Evolutionary conservation across 2,797 vertebrate species (phyloP).

Genomic region (Crax fasciolata): DNA sequence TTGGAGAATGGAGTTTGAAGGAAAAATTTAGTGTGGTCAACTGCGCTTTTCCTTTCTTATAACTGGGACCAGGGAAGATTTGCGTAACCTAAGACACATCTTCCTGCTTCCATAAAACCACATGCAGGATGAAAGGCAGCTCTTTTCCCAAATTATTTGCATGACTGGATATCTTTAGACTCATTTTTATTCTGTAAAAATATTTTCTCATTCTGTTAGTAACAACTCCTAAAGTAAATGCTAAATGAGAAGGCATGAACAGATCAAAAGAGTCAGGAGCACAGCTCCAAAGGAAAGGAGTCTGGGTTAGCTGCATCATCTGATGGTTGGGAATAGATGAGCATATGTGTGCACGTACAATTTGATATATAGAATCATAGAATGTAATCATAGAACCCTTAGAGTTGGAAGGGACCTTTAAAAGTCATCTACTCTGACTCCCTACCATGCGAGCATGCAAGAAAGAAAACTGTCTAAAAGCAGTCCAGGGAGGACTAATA

Average conservation of each 20-base stretch:
- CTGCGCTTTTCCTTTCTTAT: neutral
- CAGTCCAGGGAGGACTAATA: neutral
- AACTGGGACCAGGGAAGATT: neutral
- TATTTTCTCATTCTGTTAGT: neutral
- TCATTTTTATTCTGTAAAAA: neutral
- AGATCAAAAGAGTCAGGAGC: neutral
- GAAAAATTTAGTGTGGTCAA: neutral
- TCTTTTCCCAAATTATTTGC: neutral
- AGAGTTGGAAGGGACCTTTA: too few species aligned
- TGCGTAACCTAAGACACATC: neutral
- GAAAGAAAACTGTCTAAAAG: neutral
- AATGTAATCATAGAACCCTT: too few species aligned
- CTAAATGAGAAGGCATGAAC: neutral
- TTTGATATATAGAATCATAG: neutral
- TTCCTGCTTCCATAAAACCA: conserved; percentile 14
- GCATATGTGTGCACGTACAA: neutral
- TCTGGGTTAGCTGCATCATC: neutral
- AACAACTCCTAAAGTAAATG: neutral
- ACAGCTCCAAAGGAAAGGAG: neutral
- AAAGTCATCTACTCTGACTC: too few species aligned
- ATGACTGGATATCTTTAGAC: neutral
- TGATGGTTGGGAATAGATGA: neutral
- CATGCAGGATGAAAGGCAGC: neutral
- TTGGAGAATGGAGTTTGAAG: neutral
- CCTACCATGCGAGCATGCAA: neutral